These are phyloP conservation scores for Ochropleura leucogaster DNA, from an alignment of 2,888 invertebrate species.

Conservation along the genomic window DNA sequence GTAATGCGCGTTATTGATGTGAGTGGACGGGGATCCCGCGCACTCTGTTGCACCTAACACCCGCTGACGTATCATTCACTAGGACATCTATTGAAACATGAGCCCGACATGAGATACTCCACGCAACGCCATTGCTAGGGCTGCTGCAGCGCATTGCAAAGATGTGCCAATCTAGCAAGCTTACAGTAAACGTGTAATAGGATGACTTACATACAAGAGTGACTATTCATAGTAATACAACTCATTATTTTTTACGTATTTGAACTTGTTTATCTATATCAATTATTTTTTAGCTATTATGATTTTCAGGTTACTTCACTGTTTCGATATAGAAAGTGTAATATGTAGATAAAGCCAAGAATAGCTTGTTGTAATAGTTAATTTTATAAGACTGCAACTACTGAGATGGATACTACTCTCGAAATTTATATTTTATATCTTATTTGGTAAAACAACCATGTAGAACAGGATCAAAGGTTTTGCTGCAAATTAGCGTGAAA, in stretches of 20 bases:
- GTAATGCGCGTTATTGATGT: slow-evolving; percentile 48
- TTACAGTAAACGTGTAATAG: slow-evolving; percentile 17
- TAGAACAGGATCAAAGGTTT: not conserved
- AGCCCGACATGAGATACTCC: slow-evolving; percentile 60
- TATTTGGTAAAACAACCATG: not conserved
- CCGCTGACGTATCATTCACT: slow-evolving; percentile 64
- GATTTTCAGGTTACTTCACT: not conserved
- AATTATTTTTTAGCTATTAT: not conserved
- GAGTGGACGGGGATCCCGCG: slow-evolving; percentile 54
- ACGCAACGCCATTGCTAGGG: slow-evolving; percentile 51
- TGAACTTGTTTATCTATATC: slow-evolving; percentile 2
- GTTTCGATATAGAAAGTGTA: not conserved
- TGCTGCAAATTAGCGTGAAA: not conserved
- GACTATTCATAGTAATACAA: slow-evolving; percentile 1
- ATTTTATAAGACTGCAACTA: not conserved
- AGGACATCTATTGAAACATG: slow-evolving; percentile 60
- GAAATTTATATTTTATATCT: not conserved
- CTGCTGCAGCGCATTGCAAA: slow-evolving; percentile 35
- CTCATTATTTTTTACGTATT: not conserved
- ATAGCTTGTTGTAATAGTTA: not conserved
- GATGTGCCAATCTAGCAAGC: slow-evolving; percentile 23
- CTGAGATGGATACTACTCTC: not conserved
- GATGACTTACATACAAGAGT: slow-evolving; percentile 6
- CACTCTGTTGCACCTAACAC: slow-evolving; percentile 58
- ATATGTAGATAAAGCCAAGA: not conserved